Base-by-base conservation (phyloP, 2,888 invertebrate genomes). In the Chaetoderma sp. region DNA sequence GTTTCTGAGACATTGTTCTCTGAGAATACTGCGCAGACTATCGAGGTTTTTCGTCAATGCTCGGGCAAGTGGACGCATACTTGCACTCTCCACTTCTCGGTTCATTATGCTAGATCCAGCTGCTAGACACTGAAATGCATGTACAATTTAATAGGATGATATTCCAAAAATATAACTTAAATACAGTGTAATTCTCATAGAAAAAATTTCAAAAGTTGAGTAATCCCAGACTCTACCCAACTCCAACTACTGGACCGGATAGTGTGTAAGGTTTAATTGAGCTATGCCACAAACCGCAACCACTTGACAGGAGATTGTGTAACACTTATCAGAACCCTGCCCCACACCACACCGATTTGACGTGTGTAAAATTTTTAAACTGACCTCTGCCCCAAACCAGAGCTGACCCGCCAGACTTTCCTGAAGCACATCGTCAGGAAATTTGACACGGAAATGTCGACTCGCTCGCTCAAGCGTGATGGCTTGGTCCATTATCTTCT, bases 101-200 rank as follows among this genome's bases (percentile, higher is more conserved):
- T 98, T 97, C 92, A 99, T 93, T 76, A 99, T 99, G 60, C 96
- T 97, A 0, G 98, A 98, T 45, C 98, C 98, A 30, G 98, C 98
- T 28, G 98, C 97, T 75, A 99, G 89, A 86, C 98, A 99, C 93
- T 94, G 88, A 2, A 90, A 89, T 71, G n/a, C n/a, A n/a, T n/a
- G n/a, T n/a, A n/a, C n/a, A n/a, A n/a, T n/a, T n/a, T 65, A 63
- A 47, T n/a, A 39, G n/a, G n/a, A n/a, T n/a, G n/a, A n/a, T n/a
- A n/a, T n/a, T n/a, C n/a, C n/a, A n/a, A n/a, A n/a, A n/a, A n/a
- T n/a, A n/a, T n/a, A n/a, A n/a, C n/a, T n/a, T n/a, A n/a, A n/a
- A n/a, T n/a, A n/a, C n/a, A n/a, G n/a, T n/a, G n/a, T n/a, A n/a
- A n/a, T n/a, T n/a, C n/a, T n/a, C n/a, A n/a, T n/a, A n/a, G n/a